Conservation (phyloP, 2,797 vertebrate species). For the Euphonia xanthogaster region DNA sequence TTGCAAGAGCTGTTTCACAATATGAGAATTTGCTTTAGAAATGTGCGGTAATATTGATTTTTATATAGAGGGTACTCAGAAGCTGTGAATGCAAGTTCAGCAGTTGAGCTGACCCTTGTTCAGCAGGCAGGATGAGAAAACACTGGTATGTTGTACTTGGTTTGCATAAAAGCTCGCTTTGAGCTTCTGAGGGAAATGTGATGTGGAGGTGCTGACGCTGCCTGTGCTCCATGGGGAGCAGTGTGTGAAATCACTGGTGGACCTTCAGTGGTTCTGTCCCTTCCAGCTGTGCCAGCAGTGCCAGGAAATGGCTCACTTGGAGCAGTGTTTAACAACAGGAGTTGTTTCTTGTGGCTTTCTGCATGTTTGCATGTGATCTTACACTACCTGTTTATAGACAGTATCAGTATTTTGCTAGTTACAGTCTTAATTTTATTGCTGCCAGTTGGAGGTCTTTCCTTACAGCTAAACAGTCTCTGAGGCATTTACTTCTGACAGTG, state of each 20-base stretch:
- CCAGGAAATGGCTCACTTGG: neutral
- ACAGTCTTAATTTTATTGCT: neutral
- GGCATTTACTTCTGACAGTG: neutral
- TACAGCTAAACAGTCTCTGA: neutral
- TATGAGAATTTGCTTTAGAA: neutral
- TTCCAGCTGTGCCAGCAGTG: neutral
- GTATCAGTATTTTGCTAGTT: neutral
- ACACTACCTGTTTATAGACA: neutral
- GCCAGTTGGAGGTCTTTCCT: neutral
- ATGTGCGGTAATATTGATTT: neutral
- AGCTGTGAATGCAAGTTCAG: neutral
- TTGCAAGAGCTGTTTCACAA: neutral
- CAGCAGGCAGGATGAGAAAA: neutral
- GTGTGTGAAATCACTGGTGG: neutral
- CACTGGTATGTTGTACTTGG: neutral
- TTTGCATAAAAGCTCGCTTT: neutral
- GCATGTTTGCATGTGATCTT: neutral
- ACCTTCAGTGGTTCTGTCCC: neutral
- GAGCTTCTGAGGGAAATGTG: neutral
- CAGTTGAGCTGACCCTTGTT: neutral
- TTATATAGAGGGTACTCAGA: neutral
- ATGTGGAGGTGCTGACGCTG: neutral
- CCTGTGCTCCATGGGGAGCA: accelerated
- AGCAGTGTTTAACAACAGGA: neutral
- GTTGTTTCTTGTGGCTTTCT: neutral